phyloP scores from a whole-genome alignment of 2,113 vertebrate genomes.

The Mustela lutreola region DNA sequence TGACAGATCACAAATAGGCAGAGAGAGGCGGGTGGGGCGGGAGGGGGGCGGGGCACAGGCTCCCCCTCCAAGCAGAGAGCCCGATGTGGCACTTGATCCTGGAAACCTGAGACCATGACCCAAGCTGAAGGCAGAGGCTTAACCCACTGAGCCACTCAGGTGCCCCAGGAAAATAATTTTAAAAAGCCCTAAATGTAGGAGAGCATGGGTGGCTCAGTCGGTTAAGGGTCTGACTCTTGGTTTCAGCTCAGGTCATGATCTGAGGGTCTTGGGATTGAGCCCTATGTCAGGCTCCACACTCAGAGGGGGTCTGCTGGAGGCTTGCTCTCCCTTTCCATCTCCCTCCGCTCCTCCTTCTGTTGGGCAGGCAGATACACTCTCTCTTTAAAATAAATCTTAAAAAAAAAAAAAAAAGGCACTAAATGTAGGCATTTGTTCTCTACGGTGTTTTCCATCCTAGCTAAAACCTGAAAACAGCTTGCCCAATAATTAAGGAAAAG shows the following conservation, averaged over 20 bases:
- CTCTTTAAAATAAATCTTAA: neutral
- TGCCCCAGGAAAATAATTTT: neutral
- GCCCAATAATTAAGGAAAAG: slow-evolving; percentile 14
- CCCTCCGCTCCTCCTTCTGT: neutral
- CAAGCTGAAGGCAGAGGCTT: no score
- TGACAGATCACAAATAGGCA: no score
- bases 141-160: no score
- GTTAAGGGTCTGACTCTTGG: neutral
- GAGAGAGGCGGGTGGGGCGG: no score
- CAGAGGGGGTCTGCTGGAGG: neutral
- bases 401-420: neutral
- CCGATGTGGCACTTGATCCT: no score
- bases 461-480: slow-evolving; percentile 32
- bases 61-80: no score
- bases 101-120: no score
- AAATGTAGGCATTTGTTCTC: neutral
- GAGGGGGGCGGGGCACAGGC: no score
- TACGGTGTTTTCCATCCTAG: neutral
- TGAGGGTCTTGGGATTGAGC: neutral
- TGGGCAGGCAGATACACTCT: no score
- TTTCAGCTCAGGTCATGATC: neutral
- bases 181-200: neutral
- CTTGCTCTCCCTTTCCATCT: neutral
- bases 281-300: neutral
- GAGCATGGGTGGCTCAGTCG: neutral